Evolutionary conservation across 2,888 invertebrate species (phyloP), one percentile per base, ranked within the genome.

Genomic region (Calephelis perditalis): DNA sequence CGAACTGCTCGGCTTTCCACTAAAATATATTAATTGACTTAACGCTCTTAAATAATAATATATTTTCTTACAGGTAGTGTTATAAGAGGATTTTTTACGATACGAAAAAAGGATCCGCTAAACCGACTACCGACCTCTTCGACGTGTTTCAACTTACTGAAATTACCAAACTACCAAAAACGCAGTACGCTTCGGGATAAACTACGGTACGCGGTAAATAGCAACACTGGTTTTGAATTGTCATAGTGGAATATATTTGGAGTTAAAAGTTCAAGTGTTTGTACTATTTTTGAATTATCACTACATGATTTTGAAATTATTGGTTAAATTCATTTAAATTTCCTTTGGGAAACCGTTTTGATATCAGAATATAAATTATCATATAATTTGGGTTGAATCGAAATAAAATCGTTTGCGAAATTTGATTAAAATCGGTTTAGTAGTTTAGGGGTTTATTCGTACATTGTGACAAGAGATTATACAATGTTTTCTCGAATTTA

Each of bases 221-320:
- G 98, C 74, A 99, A 99, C 82, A 98, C 99, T 12, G 99, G 99
- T 35, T 99, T 99, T 84, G 99, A 99, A 87, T 92, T 99, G n/a
- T 99, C 99, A 5, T 99, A 95, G 66, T 54, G 54, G 54, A 11
- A 54, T 36, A 36, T 54, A 36, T 9, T 40, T 36, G 40, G 10
- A 52, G 49, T 26, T 15, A 52, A 37, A 47, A 49, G 58, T 49
- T 47, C 49, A 52, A 8, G 40, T 43, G 57, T 57, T 5, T 40
- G 40, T 26, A 26, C 26, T 26, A 26, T 40, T 40, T 40, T 40
- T 40, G 8, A 40, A 40, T 40, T 8, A 5, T 40, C 40, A 6
- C 40, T 40, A 8, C 40, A 4, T 40, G 40, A 7, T 40, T 6
- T 40, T 8, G 4, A 8, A 7, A 40, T 40, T 40, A 40, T 6